Base-by-base conservation (phyloP, 2,113 vertebrate genomes). In the Leucosticte australis region DNA sequence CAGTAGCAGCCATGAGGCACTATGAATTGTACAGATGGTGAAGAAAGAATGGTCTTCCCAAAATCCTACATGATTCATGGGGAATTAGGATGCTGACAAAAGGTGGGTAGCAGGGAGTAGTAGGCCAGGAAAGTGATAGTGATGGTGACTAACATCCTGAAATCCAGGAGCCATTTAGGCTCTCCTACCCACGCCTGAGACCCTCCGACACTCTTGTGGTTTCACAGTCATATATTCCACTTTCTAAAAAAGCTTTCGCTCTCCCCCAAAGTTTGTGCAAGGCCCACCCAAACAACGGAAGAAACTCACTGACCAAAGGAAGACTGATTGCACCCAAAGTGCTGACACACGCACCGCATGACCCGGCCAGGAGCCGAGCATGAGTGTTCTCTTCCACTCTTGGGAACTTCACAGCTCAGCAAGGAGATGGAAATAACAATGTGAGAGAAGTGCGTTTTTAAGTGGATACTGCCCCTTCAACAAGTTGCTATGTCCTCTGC, bases 201-300 rank as follows among this genome's bases (percentile, higher is more conserved):
- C 90, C 93, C 93, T 94, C 92, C 0, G 0, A 90, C 85, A 81
- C 60, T 68, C 57, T 60, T 92, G 94, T 87, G 93, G 96, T 95
- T 96, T 96, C 73, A 87, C 41, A 96, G 94, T 95, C 94, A 96
- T 79, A 91, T 87, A 95, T 94, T 97, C 93, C 93, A 90, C 62
- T 94, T 95, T 90, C 94, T 89, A 90, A 96, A 96, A 96, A 83
- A 75, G 50, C 33, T 53, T 90, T 71, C 0, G 0, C 56, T 89
- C 49, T 78, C 65, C 71, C 64, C 69, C 47, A 56, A 84, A 65
- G 35, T 71, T 88, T 93, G 79, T 95, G 92, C 73, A 96, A 95
- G 82, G 94, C 80, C 94, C 93, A 93, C 94, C 80, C 90, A 96
- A 92, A 92, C 88, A 95, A 97, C n/a, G 33, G 93, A 96, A 92